These are phyloP conservation scores for Lutjanus argentimaculatus DNA, from an alignment of 2,797 vertebrate species.

Conservation along the genomic window DNA sequence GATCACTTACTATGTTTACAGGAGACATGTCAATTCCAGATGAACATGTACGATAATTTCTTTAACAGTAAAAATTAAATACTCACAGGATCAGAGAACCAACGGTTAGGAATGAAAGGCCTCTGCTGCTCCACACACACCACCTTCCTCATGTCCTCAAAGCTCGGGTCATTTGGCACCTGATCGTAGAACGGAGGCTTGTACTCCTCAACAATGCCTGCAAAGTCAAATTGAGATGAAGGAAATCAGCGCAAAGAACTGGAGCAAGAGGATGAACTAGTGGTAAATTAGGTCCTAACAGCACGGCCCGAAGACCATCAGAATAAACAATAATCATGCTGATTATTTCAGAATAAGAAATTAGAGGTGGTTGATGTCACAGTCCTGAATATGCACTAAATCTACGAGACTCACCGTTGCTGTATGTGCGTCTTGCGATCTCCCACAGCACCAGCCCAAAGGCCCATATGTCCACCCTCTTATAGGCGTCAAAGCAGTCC, in stretches of 20 bases:
- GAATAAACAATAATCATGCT: background rate
- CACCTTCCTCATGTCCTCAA: constrained; percentile 91
- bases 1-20: background rate
- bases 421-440: constrained; percentile 88
- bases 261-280: background rate
- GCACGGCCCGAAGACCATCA: background rate
- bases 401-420: constrained; percentile 83
- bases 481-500: constrained; percentile 90
- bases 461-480: constrained; percentile 91
- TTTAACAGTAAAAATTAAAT: background rate
- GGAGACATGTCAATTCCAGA: background rate
- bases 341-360: background rate
- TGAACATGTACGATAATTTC: background rate
- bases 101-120: constrained; percentile 90
- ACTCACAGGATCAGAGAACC: constrained; percentile 90
- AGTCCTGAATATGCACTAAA: background rate
- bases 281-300: background rate
- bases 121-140: constrained; percentile 90
- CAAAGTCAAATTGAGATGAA: background rate
- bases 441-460: constrained; percentile 91
- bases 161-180: constrained; percentile 90
- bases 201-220: constrained; percentile 91
- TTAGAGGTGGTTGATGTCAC: background rate
- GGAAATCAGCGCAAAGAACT: background rate
- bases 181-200: constrained; percentile 90